Evolutionary conservation across 2,888 invertebrate species (phyloP).

Genomic region (Drosophila monieri): DNA sequence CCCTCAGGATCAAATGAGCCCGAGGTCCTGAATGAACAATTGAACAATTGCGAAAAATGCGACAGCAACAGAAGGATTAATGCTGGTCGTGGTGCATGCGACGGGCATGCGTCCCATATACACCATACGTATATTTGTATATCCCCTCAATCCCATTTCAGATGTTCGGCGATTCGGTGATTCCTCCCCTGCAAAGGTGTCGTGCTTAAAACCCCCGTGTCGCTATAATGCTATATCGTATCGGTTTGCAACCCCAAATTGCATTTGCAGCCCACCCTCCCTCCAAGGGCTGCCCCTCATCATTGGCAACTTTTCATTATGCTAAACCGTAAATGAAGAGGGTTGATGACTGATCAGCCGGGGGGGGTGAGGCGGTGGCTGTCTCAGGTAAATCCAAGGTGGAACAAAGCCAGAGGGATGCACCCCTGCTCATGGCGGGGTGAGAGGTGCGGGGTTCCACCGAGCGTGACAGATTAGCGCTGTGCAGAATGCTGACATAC

Average conservation of each 20-base stretch:
- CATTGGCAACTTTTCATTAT: conserved; percentile 77
- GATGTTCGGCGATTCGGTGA: neutral
- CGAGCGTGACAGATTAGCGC: conserved; percentile 72
- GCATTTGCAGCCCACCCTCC: conserved; percentile 61
- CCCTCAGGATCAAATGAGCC: conserved; percentile 24
- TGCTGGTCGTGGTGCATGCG: conserved; percentile 65
- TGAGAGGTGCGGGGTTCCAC: conserved; percentile 30
- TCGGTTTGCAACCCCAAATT: conserved; percentile 76
- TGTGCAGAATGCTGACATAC: conserved; percentile 74
- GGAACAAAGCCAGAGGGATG: conserved; percentile 44
- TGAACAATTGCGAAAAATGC: conserved; percentile 72
- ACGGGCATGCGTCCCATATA: conserved; percentile 40
- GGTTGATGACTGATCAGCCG: conserved; percentile 48
- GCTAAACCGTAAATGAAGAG: conserved; percentile 78
- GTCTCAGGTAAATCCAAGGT: conserved; percentile 60
- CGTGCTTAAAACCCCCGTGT: conserved; percentile 55
- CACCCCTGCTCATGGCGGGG: conserved; percentile 4
- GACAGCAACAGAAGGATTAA: conserved; percentile 76
- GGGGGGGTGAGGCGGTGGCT: conserved; percentile 34
- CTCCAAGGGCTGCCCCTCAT: conserved; percentile 43
- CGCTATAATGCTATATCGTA: conserved; percentile 26
- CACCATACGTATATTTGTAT: conserved; percentile 11
- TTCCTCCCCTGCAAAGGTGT: conserved; percentile 65
- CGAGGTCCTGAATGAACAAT: conserved; percentile 56
- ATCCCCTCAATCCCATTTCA: conserved; percentile 29